These are phyloP conservation scores for Noctua janthe DNA, from an alignment of 2,888 invertebrate genomes.

Conservation along the genomic window DNA sequence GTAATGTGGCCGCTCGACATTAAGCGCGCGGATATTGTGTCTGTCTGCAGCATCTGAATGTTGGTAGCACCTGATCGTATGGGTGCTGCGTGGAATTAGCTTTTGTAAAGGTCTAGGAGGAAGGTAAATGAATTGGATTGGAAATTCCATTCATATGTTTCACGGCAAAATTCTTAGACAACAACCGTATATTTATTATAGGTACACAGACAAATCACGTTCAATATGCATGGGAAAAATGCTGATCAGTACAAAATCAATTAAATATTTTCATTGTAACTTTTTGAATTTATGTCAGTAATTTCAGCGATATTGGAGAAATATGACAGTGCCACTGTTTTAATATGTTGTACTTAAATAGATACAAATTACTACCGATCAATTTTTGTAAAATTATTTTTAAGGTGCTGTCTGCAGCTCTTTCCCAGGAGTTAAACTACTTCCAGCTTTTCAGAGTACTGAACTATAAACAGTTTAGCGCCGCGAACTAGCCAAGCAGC, in stretches of 20 bases:
- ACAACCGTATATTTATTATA: not conserved
- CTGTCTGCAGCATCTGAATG: conserved; percentile 66
- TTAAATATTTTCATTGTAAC: not conserved
- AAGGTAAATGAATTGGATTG: conserved; percentile 6
- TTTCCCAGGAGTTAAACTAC: not conserved
- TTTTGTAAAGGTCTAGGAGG: conserved; percentile 25
- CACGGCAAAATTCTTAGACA: not conserved
- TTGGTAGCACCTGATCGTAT: conserved; percentile 64
- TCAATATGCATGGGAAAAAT: not conserved
- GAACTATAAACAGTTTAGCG: conserved; percentile 4
- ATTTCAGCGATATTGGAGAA: not conserved
- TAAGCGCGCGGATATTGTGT: conserved; percentile 68
- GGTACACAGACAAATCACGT: not conserved
- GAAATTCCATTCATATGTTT: not conserved
- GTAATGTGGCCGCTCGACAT: conserved; percentile 73
- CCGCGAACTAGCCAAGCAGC: conserved; percentile 8
- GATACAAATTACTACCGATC: not conserved
- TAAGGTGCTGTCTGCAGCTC: not conserved
- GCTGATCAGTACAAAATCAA: not conserved
- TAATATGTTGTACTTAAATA: not conserved
- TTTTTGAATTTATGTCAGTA: not conserved
- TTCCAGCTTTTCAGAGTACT: not conserved
- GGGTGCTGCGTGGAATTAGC: conserved; percentile 38
- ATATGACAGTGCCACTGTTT: not conserved
- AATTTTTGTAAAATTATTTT: not conserved